Conservation (phyloP, 2,888 invertebrate species). For the Acanthococcus lagerstroemiae region DNA sequence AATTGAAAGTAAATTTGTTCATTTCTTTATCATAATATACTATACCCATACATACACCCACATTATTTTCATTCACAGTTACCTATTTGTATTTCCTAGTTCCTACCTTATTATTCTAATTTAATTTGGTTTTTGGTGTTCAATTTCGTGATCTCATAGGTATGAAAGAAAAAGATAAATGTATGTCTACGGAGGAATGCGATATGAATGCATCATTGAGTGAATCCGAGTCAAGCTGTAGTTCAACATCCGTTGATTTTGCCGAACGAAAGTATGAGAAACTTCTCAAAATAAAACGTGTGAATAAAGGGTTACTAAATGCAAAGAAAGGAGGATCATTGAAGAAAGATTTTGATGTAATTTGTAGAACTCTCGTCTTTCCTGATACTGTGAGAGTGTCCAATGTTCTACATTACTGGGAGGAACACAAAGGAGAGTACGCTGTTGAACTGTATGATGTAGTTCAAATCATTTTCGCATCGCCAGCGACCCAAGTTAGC, state of each 20-base stretch:
- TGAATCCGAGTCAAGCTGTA: background rate
- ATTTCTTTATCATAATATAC: no score
- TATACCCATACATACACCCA: no score
- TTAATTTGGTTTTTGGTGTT: no score
- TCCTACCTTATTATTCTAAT: no score
- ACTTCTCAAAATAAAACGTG: background rate
- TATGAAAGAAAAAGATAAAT: no score
- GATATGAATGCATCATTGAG: background rate
- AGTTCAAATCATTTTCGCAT: background rate
- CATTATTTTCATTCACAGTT: no score
- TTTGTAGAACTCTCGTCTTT: background rate
- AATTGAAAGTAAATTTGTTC: no score
- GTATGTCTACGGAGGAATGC: no score
- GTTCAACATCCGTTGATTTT: background rate
- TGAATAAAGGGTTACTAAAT: background rate
- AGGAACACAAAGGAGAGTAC: background rate
- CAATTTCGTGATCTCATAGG: no score
- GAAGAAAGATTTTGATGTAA: background rate
- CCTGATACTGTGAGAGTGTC: background rate
- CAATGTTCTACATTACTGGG: background rate
- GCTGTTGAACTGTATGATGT: background rate
- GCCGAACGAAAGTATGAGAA: background rate
- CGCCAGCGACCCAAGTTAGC: background rate
- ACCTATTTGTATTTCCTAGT: no score
- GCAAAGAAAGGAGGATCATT: background rate